Evolutionary conservation across 1,140 invertebrate species (phyloP).

Genomic region (Cotesia typhae): DNA sequence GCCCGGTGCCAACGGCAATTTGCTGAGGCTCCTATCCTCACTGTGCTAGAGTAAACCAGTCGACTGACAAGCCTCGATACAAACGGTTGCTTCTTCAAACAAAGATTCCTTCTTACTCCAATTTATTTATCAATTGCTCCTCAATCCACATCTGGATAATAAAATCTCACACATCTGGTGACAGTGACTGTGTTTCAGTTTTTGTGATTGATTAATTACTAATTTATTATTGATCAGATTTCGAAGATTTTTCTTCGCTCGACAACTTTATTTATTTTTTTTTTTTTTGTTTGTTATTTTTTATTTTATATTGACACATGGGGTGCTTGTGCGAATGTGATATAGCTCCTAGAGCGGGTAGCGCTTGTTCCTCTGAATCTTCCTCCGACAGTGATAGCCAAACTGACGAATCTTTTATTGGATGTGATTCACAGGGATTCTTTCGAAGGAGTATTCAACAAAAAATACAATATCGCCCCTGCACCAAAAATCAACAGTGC

Average conservation of each 20-base stretch:
- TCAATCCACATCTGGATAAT: background rate
- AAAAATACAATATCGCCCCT: constrained; percentile 97
- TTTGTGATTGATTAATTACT: background rate
- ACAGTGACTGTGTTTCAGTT: constrained; percentile 14
- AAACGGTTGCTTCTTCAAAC: constrained; percentile 56
- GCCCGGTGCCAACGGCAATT: constrained; percentile 58
- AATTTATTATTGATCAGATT: too few relatives aligned
- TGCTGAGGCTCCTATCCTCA: constrained; percentile 55
- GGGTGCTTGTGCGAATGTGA: constrained; percentile 65
- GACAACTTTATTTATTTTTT: constrained; percentile 46
- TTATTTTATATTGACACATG: constrained; percentile 46
- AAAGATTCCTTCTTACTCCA: background rate
- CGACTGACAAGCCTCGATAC: constrained; percentile 60
- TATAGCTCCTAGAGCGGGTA: constrained; percentile 60
- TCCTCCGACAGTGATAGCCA: constrained; percentile 60
- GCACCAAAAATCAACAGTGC: constrained; percentile 98
- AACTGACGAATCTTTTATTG: constrained; percentile 63
- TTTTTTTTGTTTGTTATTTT: constrained; percentile 32
- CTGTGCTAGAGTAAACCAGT: constrained; percentile 63
- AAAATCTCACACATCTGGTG: background rate
- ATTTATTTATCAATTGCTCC: background rate
- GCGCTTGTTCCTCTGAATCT: constrained; percentile 59
- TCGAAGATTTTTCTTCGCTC: constrained; percentile 40
- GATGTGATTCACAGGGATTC: constrained; percentile 77
- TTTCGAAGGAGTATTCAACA: constrained; percentile 93